Evolutionary conservation across 2,888 invertebrate species (phyloP), one percentile per base, ranked within the genome.

Genomic region (Anthophora plumipes): DNA sequence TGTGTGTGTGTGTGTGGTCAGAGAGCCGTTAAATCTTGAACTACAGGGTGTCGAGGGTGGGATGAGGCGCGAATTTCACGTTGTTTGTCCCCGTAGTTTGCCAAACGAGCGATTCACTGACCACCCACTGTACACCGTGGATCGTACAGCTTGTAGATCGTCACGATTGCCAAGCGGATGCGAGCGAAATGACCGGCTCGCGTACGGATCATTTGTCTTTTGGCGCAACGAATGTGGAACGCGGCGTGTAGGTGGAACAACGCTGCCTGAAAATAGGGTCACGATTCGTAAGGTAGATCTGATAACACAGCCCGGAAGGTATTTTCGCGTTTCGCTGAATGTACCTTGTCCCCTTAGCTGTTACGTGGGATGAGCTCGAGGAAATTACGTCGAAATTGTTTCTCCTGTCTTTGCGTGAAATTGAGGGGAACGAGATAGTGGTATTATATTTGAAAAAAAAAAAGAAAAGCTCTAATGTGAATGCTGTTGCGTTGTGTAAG

Each of bases 101-200:
- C 69, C 78, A 86, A 86, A 86, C 80, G 81, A 84, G 84, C 82
- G 78, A 86, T 80, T 79, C 84, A 80, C 76, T 88, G 92, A 90
- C 92, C 92, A 91, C 92, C 92, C 92, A 92, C 91, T 88, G 90
- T 85, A 90, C 89, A 87, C 88, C 85, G 85, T 78, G 87, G 84
- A 79, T 80, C 84, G 88, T 90, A 88, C 86, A 88, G 87, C 88
- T 90, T 92, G 91, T 91, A 92, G 92, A 92, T 92, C 88, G 84
- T 3, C 25, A 72, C 86, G 90, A 91, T 91, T 88, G 85, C 83
- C 83, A 81, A 81, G 83, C 87, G 87, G 88, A 90, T 89, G 89
- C 86, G 87, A 83, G 87, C 85, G 87, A 90, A 90, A 88, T 89
- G 87, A 89, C 85, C 88, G 69, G 80, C 43, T 82, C 85, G 73